These are phyloP conservation scores for Euglossa dilemma DNA, from an alignment of 1,140 invertebrate species.

Conservation along the genomic window DNA sequence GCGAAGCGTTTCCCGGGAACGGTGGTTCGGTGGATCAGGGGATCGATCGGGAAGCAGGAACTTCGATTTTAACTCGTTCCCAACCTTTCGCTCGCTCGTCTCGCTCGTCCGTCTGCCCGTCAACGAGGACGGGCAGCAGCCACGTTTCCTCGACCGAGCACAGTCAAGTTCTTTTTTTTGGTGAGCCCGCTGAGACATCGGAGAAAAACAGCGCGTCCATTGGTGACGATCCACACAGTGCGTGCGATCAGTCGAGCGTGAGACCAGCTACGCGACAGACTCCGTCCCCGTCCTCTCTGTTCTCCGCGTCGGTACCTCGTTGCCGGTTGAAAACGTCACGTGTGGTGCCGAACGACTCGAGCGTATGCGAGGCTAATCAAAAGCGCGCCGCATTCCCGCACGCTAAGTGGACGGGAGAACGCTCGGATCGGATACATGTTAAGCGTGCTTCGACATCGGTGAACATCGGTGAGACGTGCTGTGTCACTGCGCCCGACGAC, in stretches of 20 bases:
- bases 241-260: neutral
- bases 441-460: conserved; percentile 13
- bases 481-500: conserved; percentile 58
- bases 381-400: neutral
- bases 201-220: neutral
- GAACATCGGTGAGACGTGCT: conserved; percentile 56
- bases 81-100: neutral
- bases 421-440: conserved; percentile 46
- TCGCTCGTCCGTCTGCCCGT: conserved; percentile 27
- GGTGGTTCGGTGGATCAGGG: conserved; percentile 9
- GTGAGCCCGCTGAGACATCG: neutral
- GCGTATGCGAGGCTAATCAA: conserved; percentile 6
- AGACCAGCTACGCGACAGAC: neutral
- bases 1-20: neutral
- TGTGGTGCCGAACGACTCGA: conserved; percentile 38
- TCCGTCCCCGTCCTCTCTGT: neutral
- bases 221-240: conserved; percentile 31
- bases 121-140: conserved; percentile 42
- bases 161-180: neutral
- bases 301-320: neutral
- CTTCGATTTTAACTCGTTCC: conserved; percentile 3
- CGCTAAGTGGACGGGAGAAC: conserved; percentile 18
- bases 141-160: neutral
- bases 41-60: conserved; percentile 13
- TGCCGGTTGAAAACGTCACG: conserved; percentile 33